phyloP scores from a whole-genome alignment of 2,888 invertebrate species.

The Meganola albula region DNA sequence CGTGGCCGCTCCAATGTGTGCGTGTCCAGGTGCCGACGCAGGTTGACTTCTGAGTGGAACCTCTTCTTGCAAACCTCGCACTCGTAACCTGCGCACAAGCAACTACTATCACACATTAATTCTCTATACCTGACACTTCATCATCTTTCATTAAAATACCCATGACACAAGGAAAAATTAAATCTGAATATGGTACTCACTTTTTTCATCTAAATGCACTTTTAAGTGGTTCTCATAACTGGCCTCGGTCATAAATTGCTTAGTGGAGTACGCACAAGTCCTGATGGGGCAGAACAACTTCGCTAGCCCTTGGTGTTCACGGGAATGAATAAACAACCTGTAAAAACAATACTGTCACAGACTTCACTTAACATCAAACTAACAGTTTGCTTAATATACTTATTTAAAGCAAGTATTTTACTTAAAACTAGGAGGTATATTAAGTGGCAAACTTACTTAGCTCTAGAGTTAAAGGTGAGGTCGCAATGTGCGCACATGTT shows the following conservation, averaged over 20 bases:
- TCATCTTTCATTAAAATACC: too few species aligned
- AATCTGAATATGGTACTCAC: conserved; percentile 32
- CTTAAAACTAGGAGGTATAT: not conserved
- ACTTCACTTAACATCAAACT: not conserved
- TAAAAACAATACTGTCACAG: conserved; percentile 14
- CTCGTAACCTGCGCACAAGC: conserved; percentile 34
- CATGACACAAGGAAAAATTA: not conserved
- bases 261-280: conserved; percentile 34
- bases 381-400: not conserved
- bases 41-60: conserved; percentile 82
- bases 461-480: conserved; percentile 35
- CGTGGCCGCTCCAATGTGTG: conserved; percentile 86
- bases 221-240: conserved; percentile 46
- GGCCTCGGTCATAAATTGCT: conserved; percentile 36
- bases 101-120: too few species aligned
- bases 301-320: conserved; percentile 40
- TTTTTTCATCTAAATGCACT: conserved; percentile 40
- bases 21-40: conserved; percentile 83
- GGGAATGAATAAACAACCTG: conserved; percentile 48
- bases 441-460: conserved; percentile 28
- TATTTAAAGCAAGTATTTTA: not conserved
- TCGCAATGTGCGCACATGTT: conserved; percentile 76
- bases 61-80: conserved; percentile 80
- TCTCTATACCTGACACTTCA: too few species aligned
- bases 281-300: conserved; percentile 44